Evolutionary conservation across 2,888 invertebrate species (phyloP), one percentile per base, ranked within the genome.

Genomic region (Entomobrya proxima): DNA sequence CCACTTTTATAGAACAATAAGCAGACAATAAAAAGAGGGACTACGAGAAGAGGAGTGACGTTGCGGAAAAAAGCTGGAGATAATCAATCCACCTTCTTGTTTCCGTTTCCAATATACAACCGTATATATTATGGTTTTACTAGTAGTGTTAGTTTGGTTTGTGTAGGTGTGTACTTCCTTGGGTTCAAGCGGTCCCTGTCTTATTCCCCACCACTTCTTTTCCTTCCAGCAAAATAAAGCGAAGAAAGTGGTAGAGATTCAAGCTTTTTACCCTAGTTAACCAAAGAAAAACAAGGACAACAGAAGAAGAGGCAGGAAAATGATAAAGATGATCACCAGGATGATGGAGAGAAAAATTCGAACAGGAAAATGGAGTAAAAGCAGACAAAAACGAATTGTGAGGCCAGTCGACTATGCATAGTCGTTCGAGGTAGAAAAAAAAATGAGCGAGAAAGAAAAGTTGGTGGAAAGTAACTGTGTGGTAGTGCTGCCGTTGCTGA

Each of bases 11-110:
- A 67, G 44, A n/a, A 67, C 44, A 67, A 64, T n/a, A n/a, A n/a
- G n/a, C n/a, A n/a, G 37, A 44, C 11, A 24, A 44, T 40, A 40
- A 50, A 64, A 4, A 61, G 6, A 27, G 3, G 32, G 32, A 61
- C 30, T 32, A 30, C 30, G 27, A 55, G 24, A 55, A 24, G 30
- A n/a, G 50, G 32, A 21, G 72, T 64, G 18, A 64, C 32, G 64
- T 80, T 37, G 80, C 18, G 72, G 40, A 80, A 80, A 64, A 64
- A 80, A 69, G 32, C 69, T 40, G 24, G 52, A 58, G 80, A 72
- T 72, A 81, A 81, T 81, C 80, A 55, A 72, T 81, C 81, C 81
- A 58, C 81, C 44, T 81, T 80, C 69, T 67, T 67, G 67, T 67
- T 67, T 37, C 64, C 37, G 35, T 67, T 80, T 18, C 32, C 21